phyloP scores from a whole-genome alignment of 2,888 invertebrate species.

The Aricia artaxerxes region DNA sequence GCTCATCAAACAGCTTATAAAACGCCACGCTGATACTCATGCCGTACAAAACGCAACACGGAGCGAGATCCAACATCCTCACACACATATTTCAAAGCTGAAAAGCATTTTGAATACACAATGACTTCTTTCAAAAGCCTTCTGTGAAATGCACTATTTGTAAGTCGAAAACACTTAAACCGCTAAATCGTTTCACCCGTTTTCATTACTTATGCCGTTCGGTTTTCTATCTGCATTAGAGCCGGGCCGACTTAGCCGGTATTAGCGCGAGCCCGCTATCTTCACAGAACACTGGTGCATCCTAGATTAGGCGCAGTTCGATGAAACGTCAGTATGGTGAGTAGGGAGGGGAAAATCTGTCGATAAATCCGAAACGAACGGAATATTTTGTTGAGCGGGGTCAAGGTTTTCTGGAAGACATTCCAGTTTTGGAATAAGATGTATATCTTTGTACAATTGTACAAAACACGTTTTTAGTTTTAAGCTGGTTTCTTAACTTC shows the following conservation, averaged over 20 bases:
- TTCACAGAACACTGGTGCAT: conserved; percentile 21
- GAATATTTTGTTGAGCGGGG: neutral
- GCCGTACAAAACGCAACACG: neutral
- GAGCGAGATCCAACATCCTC: conserved; percentile 26
- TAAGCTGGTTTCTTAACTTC: no score
- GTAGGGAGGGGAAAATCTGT: neutral
- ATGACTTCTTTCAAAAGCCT: conserved; percentile 32
- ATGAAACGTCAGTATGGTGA: conserved; percentile 12
- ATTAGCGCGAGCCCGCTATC: conserved; percentile 25
- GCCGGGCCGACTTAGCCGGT: conserved; percentile 7
- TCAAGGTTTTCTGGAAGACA: neutral
- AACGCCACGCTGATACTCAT: neutral
- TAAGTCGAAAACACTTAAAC: conserved; percentile 39
- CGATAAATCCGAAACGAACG: neutral
- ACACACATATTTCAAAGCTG: conserved; percentile 31
- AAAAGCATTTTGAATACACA: conserved; percentile 35
- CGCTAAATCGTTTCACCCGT: conserved; percentile 38
- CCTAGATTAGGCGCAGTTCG: neutral
- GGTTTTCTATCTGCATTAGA: conserved; percentile 42
- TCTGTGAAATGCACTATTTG: conserved; percentile 38
- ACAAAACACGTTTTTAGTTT: no score
- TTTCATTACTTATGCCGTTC: conserved; percentile 55
- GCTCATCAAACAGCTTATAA: neutral
- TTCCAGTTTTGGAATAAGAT: no score
- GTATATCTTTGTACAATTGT: no score